Percentiles rank a stretch among this genome's conserved stretches.
phyloP scores from a whole-genome alignment of 2,113 vertebrate genomes.

The Climacteris rufus region DNA sequence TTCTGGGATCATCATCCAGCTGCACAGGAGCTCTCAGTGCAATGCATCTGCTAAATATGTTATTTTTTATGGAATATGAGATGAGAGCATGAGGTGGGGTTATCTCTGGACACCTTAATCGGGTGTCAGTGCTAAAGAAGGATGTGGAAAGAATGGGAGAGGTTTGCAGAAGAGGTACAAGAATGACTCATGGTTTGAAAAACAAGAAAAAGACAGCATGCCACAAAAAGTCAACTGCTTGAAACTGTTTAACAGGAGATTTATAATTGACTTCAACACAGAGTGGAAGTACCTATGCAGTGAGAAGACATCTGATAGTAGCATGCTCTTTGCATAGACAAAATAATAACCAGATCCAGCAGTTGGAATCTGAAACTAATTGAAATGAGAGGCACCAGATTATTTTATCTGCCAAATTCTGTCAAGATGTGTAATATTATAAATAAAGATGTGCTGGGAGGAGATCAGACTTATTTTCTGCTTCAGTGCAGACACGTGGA shows the following conservation, averaged over 20 bases:
- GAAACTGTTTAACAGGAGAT: not conserved
- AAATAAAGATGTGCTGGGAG: not conserved
- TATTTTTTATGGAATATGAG: not conserved
- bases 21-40: not conserved
- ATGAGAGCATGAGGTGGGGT: not conserved
- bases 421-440: constrained; percentile 4
- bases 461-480: not conserved
- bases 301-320: not conserved
- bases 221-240: not conserved
- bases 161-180: not conserved
- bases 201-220: not conserved
- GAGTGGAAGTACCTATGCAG: not conserved
- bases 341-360: constrained; percentile 16
- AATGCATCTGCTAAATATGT: not conserved
- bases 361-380: constrained; percentile 4
- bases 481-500: not conserved
- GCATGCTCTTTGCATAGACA: not conserved
- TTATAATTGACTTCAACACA: not conserved
- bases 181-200: not conserved
- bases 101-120: not conserved
- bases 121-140: not conserved
- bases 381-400: constrained; percentile 1
- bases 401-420: constrained; percentile 31
- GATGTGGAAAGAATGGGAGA: not conserved
- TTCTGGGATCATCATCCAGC: not conserved